Evolutionary conservation across 2,797 vertebrate genomes (phyloP).

Genomic region (Champsocephalus gunnari): DNA sequence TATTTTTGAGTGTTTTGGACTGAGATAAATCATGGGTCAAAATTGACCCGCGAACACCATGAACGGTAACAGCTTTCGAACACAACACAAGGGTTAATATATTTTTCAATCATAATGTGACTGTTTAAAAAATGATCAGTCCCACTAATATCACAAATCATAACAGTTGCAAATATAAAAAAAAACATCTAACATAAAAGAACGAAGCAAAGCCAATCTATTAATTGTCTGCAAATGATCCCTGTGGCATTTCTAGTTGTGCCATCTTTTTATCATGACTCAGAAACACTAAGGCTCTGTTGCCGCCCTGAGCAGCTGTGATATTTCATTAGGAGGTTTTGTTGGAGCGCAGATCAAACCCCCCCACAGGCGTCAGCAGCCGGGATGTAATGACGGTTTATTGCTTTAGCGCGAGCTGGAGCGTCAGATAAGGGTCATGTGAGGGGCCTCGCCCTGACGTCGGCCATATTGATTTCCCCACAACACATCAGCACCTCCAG

Average conservation of each 20-base stretch:
- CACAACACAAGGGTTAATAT: no score
- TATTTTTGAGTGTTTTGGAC: no score
- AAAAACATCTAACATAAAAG: background rate
- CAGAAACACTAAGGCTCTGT: slow-evolving; percentile 7
- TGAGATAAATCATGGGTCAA: no score
- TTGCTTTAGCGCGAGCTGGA: slow-evolving; percentile 48
- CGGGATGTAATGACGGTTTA: slow-evolving; percentile 58
- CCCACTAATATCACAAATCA: no score
- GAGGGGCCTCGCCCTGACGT: slow-evolving; percentile 1
- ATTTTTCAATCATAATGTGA: no score
- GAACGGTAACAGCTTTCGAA: no score
- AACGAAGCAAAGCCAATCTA: slow-evolving; percentile 25
- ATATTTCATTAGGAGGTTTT: slow-evolving; percentile 30
- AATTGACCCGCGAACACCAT: no score
- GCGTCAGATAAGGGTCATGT: slow-evolving; percentile 24
- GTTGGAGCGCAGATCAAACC: slow-evolving; percentile 28
- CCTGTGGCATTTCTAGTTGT: slow-evolving; percentile 17
- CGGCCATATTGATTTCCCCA: slow-evolving; percentile 20
- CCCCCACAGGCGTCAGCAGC: slow-evolving; percentile 40
- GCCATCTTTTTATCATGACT: background rate
- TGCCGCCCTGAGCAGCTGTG: slow-evolving; percentile 14
- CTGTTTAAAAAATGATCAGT: no score
- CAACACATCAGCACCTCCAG: slow-evolving; percentile 23
- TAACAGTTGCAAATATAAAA: background rate
- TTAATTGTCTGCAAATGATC: slow-evolving; percentile 15